Evolutionary conservation across 2,113 vertebrate genomes (phyloP).

Genomic region (Tetrao urogallus): DNA sequence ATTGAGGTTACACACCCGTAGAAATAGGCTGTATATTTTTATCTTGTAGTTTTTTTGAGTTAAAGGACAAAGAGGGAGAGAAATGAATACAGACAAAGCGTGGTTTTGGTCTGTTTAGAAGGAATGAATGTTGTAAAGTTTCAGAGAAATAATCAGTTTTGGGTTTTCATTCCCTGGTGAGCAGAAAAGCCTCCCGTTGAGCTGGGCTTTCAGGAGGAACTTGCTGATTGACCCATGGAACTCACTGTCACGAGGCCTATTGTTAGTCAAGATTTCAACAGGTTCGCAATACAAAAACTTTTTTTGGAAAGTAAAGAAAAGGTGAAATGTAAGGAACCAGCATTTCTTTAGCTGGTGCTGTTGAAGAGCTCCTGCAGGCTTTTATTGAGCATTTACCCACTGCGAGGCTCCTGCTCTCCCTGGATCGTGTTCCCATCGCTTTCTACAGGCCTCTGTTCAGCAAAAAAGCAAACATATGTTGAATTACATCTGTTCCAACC

Average conservation of each 20-base stretch:
- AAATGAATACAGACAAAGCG: background rate
- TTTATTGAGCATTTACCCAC: background rate
- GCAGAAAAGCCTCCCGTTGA: background rate
- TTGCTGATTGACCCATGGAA: background rate
- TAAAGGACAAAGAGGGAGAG: background rate
- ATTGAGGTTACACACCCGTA: background rate
- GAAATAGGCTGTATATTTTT: background rate
- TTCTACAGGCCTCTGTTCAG: background rate
- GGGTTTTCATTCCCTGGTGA: background rate
- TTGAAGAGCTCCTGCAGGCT: background rate
- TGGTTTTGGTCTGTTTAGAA: background rate
- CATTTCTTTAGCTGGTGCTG: background rate
- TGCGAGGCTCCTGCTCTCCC: background rate
- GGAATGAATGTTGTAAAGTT: background rate
- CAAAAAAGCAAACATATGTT: rapidly evolving
- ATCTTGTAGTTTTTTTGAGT: background rate
- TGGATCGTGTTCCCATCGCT: background rate
- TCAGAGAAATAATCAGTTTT: background rate
- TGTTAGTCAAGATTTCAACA: background rate
- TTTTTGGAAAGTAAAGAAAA: background rate
- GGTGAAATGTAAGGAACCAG: background rate
- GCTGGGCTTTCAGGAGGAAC: background rate
- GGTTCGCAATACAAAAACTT: background rate
- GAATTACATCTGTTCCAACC: background rate
- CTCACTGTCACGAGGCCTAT: background rate